These are phyloP conservation scores for Noctua janthina DNA, from an alignment of 2,888 invertebrate genomes.

Conservation along the genomic window DNA sequence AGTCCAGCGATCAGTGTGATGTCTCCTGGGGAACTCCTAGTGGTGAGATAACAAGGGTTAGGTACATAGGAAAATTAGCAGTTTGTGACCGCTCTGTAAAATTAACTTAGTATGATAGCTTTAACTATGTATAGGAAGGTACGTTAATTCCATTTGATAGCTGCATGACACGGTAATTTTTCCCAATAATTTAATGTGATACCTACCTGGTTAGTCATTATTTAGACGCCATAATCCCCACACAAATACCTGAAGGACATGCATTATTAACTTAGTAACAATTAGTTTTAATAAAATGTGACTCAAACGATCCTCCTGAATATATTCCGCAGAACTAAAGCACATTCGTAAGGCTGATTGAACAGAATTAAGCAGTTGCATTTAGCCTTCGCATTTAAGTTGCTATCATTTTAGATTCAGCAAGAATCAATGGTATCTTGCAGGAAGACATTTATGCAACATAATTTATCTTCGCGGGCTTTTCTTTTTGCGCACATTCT, in stretches of 20 bases:
- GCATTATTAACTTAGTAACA: neutral
- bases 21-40: constrained; percentile 76
- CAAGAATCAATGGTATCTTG: neutral
- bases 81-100: neutral
- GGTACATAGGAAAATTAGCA: neutral
- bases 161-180: constrained; percentile 1
- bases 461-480: neutral
- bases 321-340: neutral
- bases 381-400: neutral
- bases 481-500: neutral
- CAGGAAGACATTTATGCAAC: neutral
- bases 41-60: constrained; percentile 23
- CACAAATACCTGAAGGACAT: neutral
- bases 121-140: neutral
- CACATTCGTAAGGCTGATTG: neutral
- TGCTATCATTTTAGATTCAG: neutral
- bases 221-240: neutral
- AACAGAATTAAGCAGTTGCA: neutral
- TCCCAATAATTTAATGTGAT: neutral
- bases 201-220: neutral
- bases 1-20: constrained; percentile 79
- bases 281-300: neutral
- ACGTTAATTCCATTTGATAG: neutral
- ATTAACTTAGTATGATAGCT: neutral
- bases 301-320: neutral